Percentiles rank a stretch among this genome's conserved stretches.
phyloP scores from a whole-genome alignment of 2,113 vertebrate species.

The Gopherus evgoodei region DNA sequence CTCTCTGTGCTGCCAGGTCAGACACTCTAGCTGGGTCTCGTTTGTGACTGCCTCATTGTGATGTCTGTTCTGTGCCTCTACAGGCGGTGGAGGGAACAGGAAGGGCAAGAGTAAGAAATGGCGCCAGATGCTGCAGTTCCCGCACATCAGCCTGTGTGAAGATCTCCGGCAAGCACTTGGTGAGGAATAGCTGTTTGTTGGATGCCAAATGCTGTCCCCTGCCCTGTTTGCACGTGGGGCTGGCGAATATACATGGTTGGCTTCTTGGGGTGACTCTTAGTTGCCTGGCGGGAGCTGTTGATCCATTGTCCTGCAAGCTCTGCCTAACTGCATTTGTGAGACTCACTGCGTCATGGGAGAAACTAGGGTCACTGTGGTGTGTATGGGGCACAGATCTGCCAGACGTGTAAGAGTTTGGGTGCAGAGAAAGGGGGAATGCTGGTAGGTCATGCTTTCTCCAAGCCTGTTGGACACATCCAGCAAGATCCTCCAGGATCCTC shows the following conservation, averaged over 20 bases:
- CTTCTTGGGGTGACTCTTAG: neutral
- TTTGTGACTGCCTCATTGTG: neutral
- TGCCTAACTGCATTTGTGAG: too few species aligned
- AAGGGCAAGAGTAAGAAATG: conserved; percentile 99
- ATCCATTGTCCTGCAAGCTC: neutral
- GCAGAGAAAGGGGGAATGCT: neutral
- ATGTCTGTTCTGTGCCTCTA: conserved; percentile 18
- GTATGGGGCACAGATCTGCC: rapidly evolving
- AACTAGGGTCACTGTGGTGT: rapidly evolving
- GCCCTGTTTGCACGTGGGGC: rapidly evolving
- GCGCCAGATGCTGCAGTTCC: conserved; percentile 99
- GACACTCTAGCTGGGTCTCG: neutral
- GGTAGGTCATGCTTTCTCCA: neutral
- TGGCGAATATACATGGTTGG: rapidly evolving
- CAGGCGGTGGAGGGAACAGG: conserved; percentile 95
- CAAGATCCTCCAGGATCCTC: neutral
- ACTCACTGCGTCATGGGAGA: rapidly evolving
- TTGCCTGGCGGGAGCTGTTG: neutral
- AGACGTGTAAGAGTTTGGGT: neutral
- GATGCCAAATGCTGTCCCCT: rapidly evolving
- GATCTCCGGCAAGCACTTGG: conserved; percentile 91
- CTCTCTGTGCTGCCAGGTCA: neutral
- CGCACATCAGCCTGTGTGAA: conserved; percentile 95
- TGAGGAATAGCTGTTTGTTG: conserved; percentile 61
- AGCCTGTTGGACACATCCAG: neutral